A percentile compares a stretch with the other conserved stretches of the same genome.
Conservation (phyloP, 2,113 vertebrate genomes). For the Indicator indicator region DNA sequence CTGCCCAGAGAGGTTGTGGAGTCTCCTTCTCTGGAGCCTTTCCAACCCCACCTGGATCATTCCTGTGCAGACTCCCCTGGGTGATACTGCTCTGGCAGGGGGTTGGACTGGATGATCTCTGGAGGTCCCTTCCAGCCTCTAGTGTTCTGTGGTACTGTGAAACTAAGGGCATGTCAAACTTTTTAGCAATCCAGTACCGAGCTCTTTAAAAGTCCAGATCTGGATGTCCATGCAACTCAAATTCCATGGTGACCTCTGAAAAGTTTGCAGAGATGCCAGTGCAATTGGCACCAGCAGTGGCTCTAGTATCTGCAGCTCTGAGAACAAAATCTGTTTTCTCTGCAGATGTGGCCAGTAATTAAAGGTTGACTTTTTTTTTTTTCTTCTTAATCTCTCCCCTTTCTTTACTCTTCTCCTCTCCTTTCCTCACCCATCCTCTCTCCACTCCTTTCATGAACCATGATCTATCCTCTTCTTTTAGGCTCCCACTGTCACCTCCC, state of each 20-base stretch:
- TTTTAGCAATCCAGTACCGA: neutral
- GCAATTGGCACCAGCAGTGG: neutral
- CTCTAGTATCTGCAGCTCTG: neutral
- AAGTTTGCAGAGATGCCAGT: neutral
- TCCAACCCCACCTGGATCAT: no score
- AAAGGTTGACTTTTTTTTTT: neutral
- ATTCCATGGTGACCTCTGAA: neutral
- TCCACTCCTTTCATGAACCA: neutral
- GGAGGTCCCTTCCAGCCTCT: no score
- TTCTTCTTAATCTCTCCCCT: no score
- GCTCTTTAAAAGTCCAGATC: neutral
- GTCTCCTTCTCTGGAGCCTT: no score
- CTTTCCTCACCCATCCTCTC: neutral
- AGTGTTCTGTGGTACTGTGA: neutral
- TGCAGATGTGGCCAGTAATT: neutral
- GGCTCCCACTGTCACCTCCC: neutral
- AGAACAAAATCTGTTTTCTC: neutral
- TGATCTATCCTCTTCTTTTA: neutral
- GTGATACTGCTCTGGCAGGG: no score
- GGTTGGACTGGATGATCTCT: no score
- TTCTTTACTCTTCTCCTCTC: neutral
- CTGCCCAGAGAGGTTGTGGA: no score
- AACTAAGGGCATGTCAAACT: neutral
- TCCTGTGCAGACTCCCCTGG: no score
- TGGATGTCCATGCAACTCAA: neutral